These are phyloP conservation scores for Planococcus citri DNA, from an alignment of 1,140 invertebrate species.

Conservation along the genomic window DNA sequence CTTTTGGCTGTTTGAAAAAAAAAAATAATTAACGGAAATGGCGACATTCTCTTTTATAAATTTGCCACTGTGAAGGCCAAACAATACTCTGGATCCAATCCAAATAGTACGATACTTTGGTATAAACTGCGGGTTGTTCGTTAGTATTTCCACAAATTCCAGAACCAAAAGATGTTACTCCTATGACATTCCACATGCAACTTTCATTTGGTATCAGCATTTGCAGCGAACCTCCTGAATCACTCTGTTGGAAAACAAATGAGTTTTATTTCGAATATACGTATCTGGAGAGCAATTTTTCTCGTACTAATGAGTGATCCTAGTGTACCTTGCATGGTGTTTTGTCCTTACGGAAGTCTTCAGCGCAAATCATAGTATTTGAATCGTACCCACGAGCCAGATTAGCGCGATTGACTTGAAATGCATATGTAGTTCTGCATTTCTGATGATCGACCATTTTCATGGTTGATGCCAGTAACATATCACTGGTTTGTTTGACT, in stretches of 20 bases:
- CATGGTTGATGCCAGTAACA: conserved; percentile 37
- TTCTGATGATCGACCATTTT: conserved; percentile 28
- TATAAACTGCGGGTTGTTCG: too few species aligned
- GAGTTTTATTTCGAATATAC: too few species aligned
- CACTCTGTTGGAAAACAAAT: conserved; percentile 36
- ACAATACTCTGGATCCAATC: too few species aligned
- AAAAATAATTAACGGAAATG: too few species aligned
- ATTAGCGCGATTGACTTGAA: conserved; percentile 28
- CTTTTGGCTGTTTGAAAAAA: too few species aligned
- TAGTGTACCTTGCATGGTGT: conserved; percentile 63
- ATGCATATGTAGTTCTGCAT: conserved; percentile 13
- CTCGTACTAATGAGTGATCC: too few species aligned
- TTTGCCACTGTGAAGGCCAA: too few species aligned
- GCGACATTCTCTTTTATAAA: too few species aligned
- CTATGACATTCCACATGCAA: too few species aligned
- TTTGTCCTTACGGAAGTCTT: conserved; percentile 44
- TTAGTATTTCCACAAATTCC: too few species aligned
- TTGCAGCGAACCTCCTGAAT: conserved; percentile 40
- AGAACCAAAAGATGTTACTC: too few species aligned
- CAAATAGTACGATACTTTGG: too few species aligned
- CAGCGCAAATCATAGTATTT: conserved; percentile 49
- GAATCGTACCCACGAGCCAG: conserved; percentile 35
- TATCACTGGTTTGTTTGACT: conserved; percentile 15
- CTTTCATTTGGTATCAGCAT: conserved; percentile 28
- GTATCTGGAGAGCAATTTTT: conserved; percentile 10